Evolutionary conservation across 2,113 vertebrate species (phyloP).

Genomic region (Mustelus asterias): DNA sequence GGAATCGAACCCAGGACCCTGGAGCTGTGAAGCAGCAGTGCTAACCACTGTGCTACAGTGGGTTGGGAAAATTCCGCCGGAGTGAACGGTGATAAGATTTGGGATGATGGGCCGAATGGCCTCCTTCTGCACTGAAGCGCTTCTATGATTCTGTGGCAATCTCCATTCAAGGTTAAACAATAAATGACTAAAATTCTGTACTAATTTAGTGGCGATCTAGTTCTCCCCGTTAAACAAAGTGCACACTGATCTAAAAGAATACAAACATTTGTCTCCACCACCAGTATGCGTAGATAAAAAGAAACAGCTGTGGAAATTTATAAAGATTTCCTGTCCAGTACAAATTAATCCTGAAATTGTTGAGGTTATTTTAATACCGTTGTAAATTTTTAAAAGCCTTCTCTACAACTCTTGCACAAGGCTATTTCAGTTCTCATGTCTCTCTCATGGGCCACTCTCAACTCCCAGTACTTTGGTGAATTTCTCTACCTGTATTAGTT

Average conservation of each 20-base stretch:
- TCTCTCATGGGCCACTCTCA: background rate
- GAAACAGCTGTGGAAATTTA: background rate
- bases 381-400: background rate
- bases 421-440: background rate
- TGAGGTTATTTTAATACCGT: background rate
- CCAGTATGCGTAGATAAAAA: background rate
- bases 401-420: background rate
- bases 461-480: background rate
- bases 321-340: background rate
- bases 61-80: too few relatives aligned
- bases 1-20: too few relatives aligned
- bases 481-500: background rate
- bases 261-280: background rate
- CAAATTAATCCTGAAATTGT: background rate
- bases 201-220: background rate
- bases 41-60: too few relatives aligned
- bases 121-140: too few relatives aligned
- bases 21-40: too few relatives aligned
- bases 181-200: background rate
- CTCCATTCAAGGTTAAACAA: background rate
- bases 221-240: background rate
- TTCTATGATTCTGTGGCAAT: too few relatives aligned
- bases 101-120: too few relatives aligned
- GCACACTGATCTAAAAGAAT: background rate
- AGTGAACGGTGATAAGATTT: too few relatives aligned